phyloP scores from a whole-genome alignment of 2,113 vertebrate genomes.

The Phoenicopterus ruber region DNA sequence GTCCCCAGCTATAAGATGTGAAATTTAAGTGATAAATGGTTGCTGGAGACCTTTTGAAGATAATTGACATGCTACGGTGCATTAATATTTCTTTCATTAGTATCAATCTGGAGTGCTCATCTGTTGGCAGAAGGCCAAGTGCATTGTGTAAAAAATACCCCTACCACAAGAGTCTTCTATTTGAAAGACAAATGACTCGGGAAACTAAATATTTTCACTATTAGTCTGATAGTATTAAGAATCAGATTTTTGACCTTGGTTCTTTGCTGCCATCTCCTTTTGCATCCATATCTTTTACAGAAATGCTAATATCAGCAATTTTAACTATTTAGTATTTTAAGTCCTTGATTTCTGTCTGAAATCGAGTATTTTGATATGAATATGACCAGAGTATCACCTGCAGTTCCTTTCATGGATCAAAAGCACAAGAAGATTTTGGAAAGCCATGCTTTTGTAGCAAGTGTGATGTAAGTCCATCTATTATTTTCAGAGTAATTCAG shows the following conservation, averaged over 20 bases:
- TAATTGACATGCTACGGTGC: constrained; percentile 53
- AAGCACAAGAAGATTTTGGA: not conserved
- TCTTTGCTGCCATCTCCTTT: not conserved
- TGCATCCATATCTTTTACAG: not conserved
- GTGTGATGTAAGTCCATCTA: not conserved
- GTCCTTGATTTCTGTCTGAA: not conserved
- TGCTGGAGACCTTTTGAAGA: not conserved
- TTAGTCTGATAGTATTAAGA: not conserved
- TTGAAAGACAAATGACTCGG: not conserved
- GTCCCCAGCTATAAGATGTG: not conserved
- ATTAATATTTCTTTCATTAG: constrained; percentile 55
- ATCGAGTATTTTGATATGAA: not conserved
- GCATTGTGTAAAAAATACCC: constrained; percentile 15
- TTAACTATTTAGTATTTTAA: not conserved
- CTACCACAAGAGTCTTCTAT: not conserved
- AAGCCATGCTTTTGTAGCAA: not conserved
- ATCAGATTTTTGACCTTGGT: not conserved
- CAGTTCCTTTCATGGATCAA: not conserved
- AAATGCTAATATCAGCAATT: not conserved
- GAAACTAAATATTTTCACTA: not conserved
- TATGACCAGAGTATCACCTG: not conserved
- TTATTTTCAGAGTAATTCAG: not conserved
- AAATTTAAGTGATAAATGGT: constrained; percentile 8
- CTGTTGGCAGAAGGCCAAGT: constrained; percentile 24
- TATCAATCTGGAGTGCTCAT: constrained; percentile 32